A percentile compares a stretch with the other conserved stretches of the same genome.
phyloP scores from a whole-genome alignment of 2,888 invertebrate species.

The Cataglyphis livida region DNA sequence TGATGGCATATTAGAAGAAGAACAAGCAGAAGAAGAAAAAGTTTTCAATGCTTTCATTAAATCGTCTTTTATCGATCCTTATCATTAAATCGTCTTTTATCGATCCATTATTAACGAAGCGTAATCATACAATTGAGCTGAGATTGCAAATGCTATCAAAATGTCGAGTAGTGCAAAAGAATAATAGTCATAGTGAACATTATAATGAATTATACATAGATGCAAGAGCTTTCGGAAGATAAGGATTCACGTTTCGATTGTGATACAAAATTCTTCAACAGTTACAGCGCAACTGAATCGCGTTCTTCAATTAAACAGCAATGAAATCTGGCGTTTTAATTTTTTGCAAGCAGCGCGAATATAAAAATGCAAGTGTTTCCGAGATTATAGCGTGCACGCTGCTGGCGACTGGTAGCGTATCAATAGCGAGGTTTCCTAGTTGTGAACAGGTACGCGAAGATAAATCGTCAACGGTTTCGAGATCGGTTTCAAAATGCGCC shows the following conservation, averaged over 20 bases:
- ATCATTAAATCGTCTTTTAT: constrained; percentile 1
- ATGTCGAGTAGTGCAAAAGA: neutral
- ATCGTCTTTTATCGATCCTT: neutral
- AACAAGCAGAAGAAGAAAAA: neutral
- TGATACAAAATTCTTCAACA: neutral
- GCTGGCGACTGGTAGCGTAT: constrained; percentile 60
- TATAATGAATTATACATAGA: neutral
- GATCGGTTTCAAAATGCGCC: constrained; percentile 27
- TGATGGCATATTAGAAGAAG: constrained; percentile 4
- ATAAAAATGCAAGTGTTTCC: constrained; percentile 19
- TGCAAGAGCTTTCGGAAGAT: constrained; percentile 30
- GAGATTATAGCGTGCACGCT: constrained; percentile 39
- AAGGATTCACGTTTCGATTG: constrained; percentile 4
- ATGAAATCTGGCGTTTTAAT: constrained; percentile 1
- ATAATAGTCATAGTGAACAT: constrained; percentile 9
- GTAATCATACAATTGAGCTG: constrained; percentile 5
- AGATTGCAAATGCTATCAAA: neutral
- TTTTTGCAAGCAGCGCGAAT: constrained; percentile 1
- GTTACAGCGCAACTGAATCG: constrained; percentile 2
- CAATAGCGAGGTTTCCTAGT: constrained; percentile 55
- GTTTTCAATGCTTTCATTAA: neutral
- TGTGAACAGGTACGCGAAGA: constrained; percentile 40
- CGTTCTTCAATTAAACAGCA: neutral
- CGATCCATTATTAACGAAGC: constrained; percentile 13
- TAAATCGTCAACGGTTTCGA: constrained; percentile 29